phyloP scores from a whole-genome alignment of 2,888 invertebrate genomes.

The Diplolepis rosae region DNA sequence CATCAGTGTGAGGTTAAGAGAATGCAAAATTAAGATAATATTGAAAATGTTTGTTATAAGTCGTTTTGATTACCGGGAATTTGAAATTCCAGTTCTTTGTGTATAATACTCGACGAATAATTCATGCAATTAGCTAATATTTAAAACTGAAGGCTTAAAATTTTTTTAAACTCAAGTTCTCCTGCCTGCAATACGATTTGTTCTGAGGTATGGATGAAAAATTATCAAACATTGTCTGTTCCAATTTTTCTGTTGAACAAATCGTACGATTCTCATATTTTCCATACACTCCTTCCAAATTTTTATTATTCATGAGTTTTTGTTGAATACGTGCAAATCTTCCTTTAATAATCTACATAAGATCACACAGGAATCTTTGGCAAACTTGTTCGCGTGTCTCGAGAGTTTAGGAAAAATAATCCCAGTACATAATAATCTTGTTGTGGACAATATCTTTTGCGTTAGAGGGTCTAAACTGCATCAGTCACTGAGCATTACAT shows the following conservation, averaged over 20 bases:
- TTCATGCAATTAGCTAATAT: neutral
- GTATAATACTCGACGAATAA: constrained; percentile 27
- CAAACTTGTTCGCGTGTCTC: neutral
- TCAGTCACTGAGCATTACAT: neutral
- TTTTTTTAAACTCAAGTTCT: constrained; percentile 13
- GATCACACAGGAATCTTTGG: neutral
- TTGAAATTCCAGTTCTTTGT: neutral
- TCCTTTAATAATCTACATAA: too few relatives aligned
- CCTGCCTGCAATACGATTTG: constrained; percentile 9
- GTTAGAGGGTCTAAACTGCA: neutral
- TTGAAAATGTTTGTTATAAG: constrained; percentile 28
- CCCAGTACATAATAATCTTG: neutral
- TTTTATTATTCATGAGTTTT: neutral
- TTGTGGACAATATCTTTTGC: neutral
- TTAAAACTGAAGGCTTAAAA: constrained; percentile 18
- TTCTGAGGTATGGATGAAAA: neutral
- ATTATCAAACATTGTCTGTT: constrained; percentile 9
- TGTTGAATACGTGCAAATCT: neutral
- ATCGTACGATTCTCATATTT: constrained; percentile 8
- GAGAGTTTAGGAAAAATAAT: neutral
- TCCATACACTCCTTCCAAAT: constrained; percentile 3
- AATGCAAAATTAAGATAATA: constrained; percentile 31
- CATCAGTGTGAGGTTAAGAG: constrained; percentile 6
- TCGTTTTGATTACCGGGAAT: constrained; percentile 1
- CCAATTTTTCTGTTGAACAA: neutral